A percentile compares a stretch with the other conserved stretches of the same genome.
Conservation (phyloP, 2,113 vertebrate genomes). For the Ascaphus truei region DNA sequence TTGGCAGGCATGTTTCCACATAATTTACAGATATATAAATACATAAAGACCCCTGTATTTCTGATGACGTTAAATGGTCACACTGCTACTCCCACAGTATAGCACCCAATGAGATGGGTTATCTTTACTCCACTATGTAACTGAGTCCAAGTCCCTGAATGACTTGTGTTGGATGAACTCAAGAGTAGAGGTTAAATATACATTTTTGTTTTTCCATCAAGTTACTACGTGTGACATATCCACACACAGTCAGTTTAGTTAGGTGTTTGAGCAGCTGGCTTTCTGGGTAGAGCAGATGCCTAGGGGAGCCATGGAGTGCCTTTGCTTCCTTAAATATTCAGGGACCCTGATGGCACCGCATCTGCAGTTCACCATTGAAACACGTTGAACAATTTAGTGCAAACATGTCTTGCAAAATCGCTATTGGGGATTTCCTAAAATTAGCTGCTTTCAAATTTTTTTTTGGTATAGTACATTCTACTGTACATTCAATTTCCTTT, state of each 20-base stretch:
- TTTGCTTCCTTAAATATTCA: slow-evolving; percentile 5
- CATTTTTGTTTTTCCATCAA: slow-evolving; percentile 27
- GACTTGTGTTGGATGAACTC: slow-evolving; percentile 21
- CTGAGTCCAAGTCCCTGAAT: no score
- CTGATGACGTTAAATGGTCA: background rate
- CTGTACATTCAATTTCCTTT: no score
- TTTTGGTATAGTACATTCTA: no score
- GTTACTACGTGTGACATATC: slow-evolving; percentile 14
- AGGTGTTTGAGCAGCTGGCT: slow-evolving; percentile 24
- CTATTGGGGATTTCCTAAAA: no score
- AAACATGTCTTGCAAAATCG: no score
- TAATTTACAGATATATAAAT: background rate
- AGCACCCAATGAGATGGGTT: background rate
- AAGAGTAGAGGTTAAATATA: slow-evolving; percentile 24
- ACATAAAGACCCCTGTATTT: slow-evolving; percentile 16
- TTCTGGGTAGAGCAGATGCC: slow-evolving; percentile 22
- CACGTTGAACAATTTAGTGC: no score
- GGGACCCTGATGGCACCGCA: background rate
- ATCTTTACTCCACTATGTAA: background rate
- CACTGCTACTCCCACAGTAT: background rate
- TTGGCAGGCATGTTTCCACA: background rate
- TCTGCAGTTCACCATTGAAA: no score
- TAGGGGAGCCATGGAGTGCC: background rate
- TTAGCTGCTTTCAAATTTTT: no score
- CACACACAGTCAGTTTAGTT: slow-evolving; percentile 5